Base-by-base conservation (phyloP, 2,113 vertebrate genomes). In the Orycteropus afer region DNA sequence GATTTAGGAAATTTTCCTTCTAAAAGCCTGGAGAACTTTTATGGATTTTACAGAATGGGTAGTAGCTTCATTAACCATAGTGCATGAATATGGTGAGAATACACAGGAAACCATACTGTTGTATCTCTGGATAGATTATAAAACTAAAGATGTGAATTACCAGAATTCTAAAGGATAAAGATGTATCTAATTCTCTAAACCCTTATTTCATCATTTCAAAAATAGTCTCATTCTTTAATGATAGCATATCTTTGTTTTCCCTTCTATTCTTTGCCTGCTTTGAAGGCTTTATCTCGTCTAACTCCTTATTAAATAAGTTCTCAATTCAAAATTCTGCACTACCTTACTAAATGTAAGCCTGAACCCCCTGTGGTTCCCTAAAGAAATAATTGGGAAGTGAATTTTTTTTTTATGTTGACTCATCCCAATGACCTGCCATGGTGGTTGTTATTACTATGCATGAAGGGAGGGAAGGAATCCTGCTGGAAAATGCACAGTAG, bases 241-340 rank as follows among this genome's bases (percentile, higher is more conserved):
- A 3, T 3, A 37, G 7, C 18, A 69, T 71, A 71, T 93, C 14
- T 53, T 49, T 74, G 25, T 12, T 81, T 86, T 82, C 15, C 37
- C 32, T 92, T 96, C 8, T 67, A 1, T 47, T 92, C 29, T 89
- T 89, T 88, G n/a, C 9, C 67, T 83, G 25, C 40, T 96, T 80
- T 10, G 42, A 92, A 81, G 47, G 18, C n/a, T 92, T 89, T 91
- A 77, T 69, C 86, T 91, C 80, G 89, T 89, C 47, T 83, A 73
- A 90, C 49, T 8, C 15, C 6, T 51, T 42, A 94, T 45, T 93
- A 91, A 89, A 86, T 77, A 81, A 82, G 27, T 90, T 90, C 40
- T 86, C 51, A 40, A 53, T 95, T 84, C 59, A 92, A 77, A 93
- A 78, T 93, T 90, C 5, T 57, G 2, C 7, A 20, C 15, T 79